These are phyloP conservation scores for Phyto melanocephala DNA, from an alignment of 2,888 invertebrate species.

Conservation along the genomic window DNA sequence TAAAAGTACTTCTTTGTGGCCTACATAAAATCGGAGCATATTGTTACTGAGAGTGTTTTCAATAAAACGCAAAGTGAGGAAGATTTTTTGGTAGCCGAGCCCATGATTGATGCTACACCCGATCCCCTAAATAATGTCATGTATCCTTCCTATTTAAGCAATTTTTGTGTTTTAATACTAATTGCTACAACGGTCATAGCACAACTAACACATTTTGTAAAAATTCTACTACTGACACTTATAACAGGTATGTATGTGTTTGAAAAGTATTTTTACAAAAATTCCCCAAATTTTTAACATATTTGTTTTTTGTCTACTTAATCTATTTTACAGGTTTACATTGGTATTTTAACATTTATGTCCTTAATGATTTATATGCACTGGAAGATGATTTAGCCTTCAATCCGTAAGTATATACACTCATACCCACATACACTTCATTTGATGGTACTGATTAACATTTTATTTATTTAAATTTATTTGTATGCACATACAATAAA, in stretches of 20 bases:
- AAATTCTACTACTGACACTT: constrained; percentile 83
- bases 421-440: background rate
- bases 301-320: background rate
- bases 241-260: constrained; percentile 79
- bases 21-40: constrained; percentile 69
- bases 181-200: constrained; percentile 86
- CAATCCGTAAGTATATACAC: constrained; percentile 75
- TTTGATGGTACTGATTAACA: background rate
- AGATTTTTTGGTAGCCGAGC: constrained; percentile 61
- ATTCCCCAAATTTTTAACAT: background rate
- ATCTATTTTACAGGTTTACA: constrained; percentile 78
- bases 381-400: constrained; percentile 80
- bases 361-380: constrained; percentile 81
- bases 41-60: constrained; percentile 71
- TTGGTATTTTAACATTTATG: constrained; percentile 81
- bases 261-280: background rate
- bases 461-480: background rate
- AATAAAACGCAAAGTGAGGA: constrained; percentile 66
- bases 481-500: background rate
- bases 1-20: constrained; percentile 69
- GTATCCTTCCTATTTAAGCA: constrained; percentile 87
- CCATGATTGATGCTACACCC: constrained; percentile 70
- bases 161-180: constrained; percentile 85
- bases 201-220: constrained; percentile 85
- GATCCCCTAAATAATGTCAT: constrained; percentile 69